Evolutionary conservation across 2,888 invertebrate genomes (phyloP), one percentile per base, ranked within the genome.

Genomic region (Caenorhabditis sinica): DNA sequence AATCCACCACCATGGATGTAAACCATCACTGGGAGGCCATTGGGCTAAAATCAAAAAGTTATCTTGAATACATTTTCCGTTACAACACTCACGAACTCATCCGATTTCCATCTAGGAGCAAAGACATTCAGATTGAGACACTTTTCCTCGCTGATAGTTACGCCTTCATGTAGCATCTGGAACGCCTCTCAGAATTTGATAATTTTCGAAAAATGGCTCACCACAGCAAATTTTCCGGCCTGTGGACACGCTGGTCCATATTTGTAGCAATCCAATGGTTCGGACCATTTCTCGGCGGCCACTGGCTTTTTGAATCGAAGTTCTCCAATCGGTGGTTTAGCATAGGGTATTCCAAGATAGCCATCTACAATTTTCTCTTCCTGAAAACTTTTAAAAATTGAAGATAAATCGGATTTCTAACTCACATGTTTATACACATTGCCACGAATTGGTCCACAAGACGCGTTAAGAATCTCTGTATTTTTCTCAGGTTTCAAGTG

Each of bases 1-100:
- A 88, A 89, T 5, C 84, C 88, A 4, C 89, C 89, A 0, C 89
- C 89, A 73, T 89, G 88, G 9, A 89, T 76, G 68, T 81, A 88
- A 11, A 89, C 81, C 83, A 89, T 86, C 5, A 89, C 88, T 1
- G 89, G 88, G 2, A 86, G 71, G 13, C 88, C 88, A 5, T 36
- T 28, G 11, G 77, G 75, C 87, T 87, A 49, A 25, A 86, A 74
- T 28, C 9, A 9, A 13, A 23, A n/a, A 4, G 8, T n/a, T n/a
- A 61, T 0, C 20, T 20, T 3, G 20, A n/a, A 28, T 17, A 66
- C 9, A 4, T 15, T 1, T 61, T 61, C 20, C 30, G 0, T n/a
- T 33, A 1, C 6, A 15, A 61, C 20, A 69, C 79, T 71, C 60
- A 83, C 86, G 23, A 71, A 81, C 65, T 84, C 83, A 9, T 72